Evolutionary conservation across 2,888 invertebrate species (phyloP).

Genomic region (Aproaerema taeniolella): DNA sequence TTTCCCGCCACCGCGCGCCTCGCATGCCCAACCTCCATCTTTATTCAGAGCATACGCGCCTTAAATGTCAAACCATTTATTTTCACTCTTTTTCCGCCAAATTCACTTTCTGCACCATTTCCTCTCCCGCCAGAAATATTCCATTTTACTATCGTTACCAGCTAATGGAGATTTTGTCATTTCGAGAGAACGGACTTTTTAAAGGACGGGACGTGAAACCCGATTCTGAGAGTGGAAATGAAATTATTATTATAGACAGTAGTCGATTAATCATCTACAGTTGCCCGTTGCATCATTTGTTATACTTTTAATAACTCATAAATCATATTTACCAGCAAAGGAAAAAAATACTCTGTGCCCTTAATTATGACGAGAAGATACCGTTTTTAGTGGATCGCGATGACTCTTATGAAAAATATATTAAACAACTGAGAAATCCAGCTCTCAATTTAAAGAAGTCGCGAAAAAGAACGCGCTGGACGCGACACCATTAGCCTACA

Average conservation of each 20-base stretch:
- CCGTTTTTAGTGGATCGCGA: conserved; percentile 25
- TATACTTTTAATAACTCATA: conserved; percentile 22
- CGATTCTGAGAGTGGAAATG: too few relatives aligned
- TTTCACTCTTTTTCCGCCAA: conserved; percentile 56
- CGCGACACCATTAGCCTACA: conserved; percentile 1
- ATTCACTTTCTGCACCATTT: conserved; percentile 57
- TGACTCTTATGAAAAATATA: conserved; percentile 31
- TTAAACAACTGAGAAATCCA: conserved; percentile 22
- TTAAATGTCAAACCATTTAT: conserved; percentile 45
- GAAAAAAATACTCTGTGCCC: conserved; percentile 25
- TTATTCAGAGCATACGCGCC: conserved; percentile 34
- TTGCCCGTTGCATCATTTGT: conserved; percentile 14
- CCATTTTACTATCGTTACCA: conserved; percentile 13
- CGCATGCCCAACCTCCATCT: conserved; percentile 32
- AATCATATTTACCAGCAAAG: conserved; percentile 21
- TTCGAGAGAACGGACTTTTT: not conserved
- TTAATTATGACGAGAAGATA: conserved; percentile 27
- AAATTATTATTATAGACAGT: not conserved
- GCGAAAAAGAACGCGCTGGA: not conserved
- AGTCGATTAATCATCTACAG: conserved; percentile 3
- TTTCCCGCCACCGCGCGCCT: conserved; percentile 8
- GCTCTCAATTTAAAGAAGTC: not conserved
- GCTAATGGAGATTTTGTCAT: conserved; percentile 9
- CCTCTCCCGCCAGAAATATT: conserved; percentile 29
- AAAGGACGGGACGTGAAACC: too few relatives aligned